A percentile compares a stretch with the other conserved stretches of the same genome.
phyloP scores from a whole-genome alignment of 2,888 invertebrate species.

The Protonemura montana region DNA sequence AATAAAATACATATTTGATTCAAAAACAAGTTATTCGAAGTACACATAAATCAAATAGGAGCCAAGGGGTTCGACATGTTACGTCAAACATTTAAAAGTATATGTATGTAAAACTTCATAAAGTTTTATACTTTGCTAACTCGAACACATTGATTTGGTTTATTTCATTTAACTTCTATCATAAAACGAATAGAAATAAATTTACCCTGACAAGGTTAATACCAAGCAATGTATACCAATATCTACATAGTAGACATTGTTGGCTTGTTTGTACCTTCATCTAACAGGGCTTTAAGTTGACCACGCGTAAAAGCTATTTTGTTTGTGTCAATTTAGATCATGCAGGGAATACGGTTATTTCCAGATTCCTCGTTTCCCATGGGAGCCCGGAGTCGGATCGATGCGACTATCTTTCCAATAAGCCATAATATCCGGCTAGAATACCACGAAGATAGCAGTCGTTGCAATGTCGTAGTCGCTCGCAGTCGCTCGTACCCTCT shows the following conservation, averaged over 20 bases:
- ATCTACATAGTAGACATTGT: not conserved
- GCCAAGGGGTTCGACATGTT: not conserved
- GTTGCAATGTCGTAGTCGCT: not conserved
- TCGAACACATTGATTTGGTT: not conserved
- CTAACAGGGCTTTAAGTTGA: not conserved
- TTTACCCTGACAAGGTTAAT: too few relatives aligned
- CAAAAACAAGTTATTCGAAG: not conserved
- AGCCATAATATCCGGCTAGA: not conserved
- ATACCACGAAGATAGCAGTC: not conserved
- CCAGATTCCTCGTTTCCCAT: not conserved
- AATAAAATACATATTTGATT: not conserved
- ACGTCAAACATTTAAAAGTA: not conserved
- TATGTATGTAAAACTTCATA: not conserved
- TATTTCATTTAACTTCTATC: not conserved
- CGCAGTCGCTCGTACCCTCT: too few relatives aligned
- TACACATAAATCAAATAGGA: not conserved
- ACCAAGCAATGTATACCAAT: not conserved
- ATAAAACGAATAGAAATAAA: not conserved
- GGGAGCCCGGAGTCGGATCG: not conserved
- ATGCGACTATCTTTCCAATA: slow-evolving; percentile 18
- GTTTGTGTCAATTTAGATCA: slow-evolving; percentile 3
- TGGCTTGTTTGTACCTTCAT: not conserved
- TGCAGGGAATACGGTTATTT: slow-evolving; percentile 16
- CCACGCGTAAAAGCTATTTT: not conserved
- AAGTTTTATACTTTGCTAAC: not conserved